Evolutionary conservation across 2,888 invertebrate species (phyloP).

Genomic region (Himalopsyche kuldschensis): DNA sequence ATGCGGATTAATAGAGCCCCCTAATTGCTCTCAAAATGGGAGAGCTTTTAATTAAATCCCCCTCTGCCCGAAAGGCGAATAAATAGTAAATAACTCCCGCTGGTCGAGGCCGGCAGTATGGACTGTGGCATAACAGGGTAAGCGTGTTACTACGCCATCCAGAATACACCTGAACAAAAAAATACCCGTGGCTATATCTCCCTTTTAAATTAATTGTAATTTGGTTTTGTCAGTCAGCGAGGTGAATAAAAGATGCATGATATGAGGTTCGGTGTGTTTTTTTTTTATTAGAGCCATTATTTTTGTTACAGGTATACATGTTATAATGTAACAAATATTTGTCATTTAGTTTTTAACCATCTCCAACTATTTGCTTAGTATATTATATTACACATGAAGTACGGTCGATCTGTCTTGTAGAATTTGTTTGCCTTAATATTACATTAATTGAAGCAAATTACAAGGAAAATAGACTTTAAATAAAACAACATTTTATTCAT

Average conservation of each 20-base stretch:
- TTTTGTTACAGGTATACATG: too few species aligned
- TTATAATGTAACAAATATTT: too few species aligned
- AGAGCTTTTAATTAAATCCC: background rate
- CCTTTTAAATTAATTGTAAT: background rate
- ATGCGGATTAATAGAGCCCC: background rate
- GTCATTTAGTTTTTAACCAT: too few species aligned
- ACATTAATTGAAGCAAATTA: too few species aligned
- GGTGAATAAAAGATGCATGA: background rate
- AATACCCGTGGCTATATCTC: background rate
- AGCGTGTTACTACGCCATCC: background rate
- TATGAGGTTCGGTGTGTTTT: background rate
- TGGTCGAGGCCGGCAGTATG: background rate
- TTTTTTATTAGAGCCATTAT: background rate
- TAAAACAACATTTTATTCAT: too few species aligned
- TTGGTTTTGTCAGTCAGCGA: background rate
- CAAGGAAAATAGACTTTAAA: too few species aligned
- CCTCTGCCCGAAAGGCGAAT: background rate
- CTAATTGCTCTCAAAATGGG: background rate
- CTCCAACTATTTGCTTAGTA: too few species aligned
- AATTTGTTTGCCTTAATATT: too few species aligned
- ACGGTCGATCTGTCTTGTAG: too few species aligned
- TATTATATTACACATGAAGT: too few species aligned
- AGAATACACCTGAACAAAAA: background rate
- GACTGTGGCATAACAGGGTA: background rate
- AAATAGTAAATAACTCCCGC: background rate